Conservation (phyloP, 2,797 vertebrate genomes). For the Sphenopsis melanotis region DNA sequence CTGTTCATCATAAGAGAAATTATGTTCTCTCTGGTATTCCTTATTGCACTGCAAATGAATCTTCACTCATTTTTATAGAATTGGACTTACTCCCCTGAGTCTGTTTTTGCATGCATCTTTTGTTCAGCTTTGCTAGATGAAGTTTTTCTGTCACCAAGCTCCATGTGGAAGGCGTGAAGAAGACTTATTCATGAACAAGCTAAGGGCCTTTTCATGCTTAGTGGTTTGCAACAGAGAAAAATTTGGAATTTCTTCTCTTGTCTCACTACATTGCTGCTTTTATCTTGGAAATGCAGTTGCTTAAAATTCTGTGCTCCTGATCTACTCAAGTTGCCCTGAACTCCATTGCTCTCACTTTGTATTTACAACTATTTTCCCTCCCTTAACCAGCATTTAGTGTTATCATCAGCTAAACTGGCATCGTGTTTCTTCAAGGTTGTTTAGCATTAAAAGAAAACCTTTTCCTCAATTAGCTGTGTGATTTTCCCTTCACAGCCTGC, state of each 20-base stretch:
- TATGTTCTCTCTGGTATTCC: neutral
- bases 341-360: neutral
- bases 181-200: neutral
- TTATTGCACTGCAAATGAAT: neutral
- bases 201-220: neutral
- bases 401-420: neutral
- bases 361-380: neutral
- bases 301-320: neutral
- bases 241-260: neutral
- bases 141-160: neutral
- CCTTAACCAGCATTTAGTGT: neutral
- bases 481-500: neutral
- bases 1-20: neutral
- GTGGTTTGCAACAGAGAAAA: neutral
- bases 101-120: neutral
- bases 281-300: neutral
- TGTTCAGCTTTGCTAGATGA: neutral
- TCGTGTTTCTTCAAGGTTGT: conserved; percentile 11
- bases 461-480: neutral
- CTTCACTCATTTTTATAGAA: neutral
- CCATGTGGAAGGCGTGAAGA: neutral
- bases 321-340: neutral
- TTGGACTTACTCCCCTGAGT: neutral
- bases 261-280: neutral
- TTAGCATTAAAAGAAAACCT: conserved; percentile 34